Evolutionary conservation across 2,113 vertebrate species (phyloP).

Genomic region (Arenaria interpres): DNA sequence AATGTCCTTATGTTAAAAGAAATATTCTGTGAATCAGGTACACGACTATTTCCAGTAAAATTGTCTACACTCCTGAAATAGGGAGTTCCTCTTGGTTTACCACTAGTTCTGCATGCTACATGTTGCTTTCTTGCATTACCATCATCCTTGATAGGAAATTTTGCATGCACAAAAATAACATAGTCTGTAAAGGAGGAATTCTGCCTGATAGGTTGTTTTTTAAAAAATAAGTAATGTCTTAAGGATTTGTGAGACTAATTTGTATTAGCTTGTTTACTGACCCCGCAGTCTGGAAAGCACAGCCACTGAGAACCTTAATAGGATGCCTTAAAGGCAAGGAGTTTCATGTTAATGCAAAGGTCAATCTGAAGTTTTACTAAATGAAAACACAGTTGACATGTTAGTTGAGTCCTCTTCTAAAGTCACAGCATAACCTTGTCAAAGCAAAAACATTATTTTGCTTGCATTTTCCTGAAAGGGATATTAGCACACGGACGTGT

Average conservation of each 20-base stretch:
- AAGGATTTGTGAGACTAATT: not conserved
- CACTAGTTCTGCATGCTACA: constrained; percentile 27
- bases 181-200: not conserved
- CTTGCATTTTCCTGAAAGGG: not conserved
- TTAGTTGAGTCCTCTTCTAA: not conserved
- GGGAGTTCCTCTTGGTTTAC: constrained; percentile 54
- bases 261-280: not conserved
- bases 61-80: constrained; percentile 68
- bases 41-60: constrained; percentile 20
- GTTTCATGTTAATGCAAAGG: constrained; percentile 7
- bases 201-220: not conserved
- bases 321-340: constrained; percentile 26
- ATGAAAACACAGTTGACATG: not conserved
- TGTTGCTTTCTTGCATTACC: constrained; percentile 42
- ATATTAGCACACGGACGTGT: not conserved
- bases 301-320: not conserved
- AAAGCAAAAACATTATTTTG: not conserved
- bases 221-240: not conserved
- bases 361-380: not conserved
- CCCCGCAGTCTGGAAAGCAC: not conserved
- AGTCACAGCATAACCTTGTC: not conserved
- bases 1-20: constrained; percentile 12
- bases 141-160: constrained; percentile 28
- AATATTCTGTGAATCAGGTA: constrained; percentile 30
- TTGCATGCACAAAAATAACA: not conserved